A percentile compares a stretch with the other conserved stretches of the same genome.
phyloP scores from a whole-genome alignment of 2,113 vertebrate genomes.

The Notechis scutatus region DNA sequence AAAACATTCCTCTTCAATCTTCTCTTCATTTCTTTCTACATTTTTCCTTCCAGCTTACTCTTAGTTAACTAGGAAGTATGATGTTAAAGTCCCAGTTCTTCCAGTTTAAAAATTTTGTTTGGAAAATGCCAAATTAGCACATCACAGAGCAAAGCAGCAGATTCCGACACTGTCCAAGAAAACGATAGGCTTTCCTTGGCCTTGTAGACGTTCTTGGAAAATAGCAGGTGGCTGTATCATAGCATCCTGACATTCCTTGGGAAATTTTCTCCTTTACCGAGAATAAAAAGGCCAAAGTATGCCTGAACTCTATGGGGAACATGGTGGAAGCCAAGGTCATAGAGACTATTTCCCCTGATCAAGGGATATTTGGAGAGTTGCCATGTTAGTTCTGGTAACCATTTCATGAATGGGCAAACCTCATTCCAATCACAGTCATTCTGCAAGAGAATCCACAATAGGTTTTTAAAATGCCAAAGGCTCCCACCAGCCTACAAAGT shows the following conservation, averaged over 20 bases:
- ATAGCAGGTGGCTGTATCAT: background rate
- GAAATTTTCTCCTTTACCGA: background rate
- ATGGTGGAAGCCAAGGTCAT: background rate
- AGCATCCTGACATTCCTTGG: background rate
- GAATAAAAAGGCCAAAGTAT: background rate
- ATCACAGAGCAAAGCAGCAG: background rate
- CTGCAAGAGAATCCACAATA: background rate
- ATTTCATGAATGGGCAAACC: background rate
- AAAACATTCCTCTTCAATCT: background rate
- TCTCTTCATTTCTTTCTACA: background rate
- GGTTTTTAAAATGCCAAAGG: background rate
- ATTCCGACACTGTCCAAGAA: background rate
- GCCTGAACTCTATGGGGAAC: background rate
- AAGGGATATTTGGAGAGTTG: background rate
- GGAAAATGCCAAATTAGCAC: background rate
- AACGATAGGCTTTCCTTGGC: background rate
- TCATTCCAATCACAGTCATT: no score
- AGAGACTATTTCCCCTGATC: background rate
- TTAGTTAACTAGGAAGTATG: background rate
- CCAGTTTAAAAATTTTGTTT: background rate
- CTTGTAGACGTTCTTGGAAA: background rate
- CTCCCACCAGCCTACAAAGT: background rate
- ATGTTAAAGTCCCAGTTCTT: background rate
- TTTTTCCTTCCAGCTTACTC: background rate
- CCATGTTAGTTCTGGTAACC: background rate